Evolutionary conservation across 23 tunicate species (phyloP), one percentile per base, ranked within the genome.

Genomic region (Pegea sp.): DNA sequence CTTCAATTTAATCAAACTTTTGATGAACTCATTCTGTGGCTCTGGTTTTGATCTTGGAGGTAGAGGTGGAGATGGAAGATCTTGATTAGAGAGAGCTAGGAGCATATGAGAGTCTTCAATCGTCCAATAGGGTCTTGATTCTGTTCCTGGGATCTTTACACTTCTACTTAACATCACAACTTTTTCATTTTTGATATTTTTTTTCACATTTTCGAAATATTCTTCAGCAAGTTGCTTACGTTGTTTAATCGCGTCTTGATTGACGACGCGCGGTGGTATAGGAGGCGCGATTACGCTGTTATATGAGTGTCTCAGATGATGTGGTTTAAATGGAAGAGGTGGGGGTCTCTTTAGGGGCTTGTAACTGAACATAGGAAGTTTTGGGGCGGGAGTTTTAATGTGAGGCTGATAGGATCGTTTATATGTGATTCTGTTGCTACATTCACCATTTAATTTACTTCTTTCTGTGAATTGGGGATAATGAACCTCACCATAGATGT

Each of bases 281-380:
- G 68, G 70, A 18, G 95, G 95, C 6, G 63, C 43, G 4, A n/a
- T 8, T 2, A 13, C 34, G 3, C 44, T 53, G 3, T 13, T 30
- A 28, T 25, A 60, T 5, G 30, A 26, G 4, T 52, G 13, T 20
- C 62, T 29, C 30, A 84, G 49, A 52, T 71, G 66, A 28, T 64
- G 71, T 49, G 95, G 95, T 52, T 84, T 84, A 25, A 19, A 52
- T 23, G 95, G 95, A 13, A 84, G 2, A 20, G 65, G 62, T 16
- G 93, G 93, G 1, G 75, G 70, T 16, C 16, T 38, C n/a, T n/a
- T n/a, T n/a, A n/a, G n/a, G n/a, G n/a, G n/a, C n/a, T n/a, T n/a
- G n/a, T n/a, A n/a, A 38, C 16, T 38, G 46, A 8, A 8, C 46
- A 38, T 38, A 38, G 46, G 46, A 16, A 11, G 16, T 38, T 38